These are phyloP conservation scores for Euspilapteryx auroguttella DNA, from an alignment of 2,888 invertebrate genomes.

Conservation along the genomic window DNA sequence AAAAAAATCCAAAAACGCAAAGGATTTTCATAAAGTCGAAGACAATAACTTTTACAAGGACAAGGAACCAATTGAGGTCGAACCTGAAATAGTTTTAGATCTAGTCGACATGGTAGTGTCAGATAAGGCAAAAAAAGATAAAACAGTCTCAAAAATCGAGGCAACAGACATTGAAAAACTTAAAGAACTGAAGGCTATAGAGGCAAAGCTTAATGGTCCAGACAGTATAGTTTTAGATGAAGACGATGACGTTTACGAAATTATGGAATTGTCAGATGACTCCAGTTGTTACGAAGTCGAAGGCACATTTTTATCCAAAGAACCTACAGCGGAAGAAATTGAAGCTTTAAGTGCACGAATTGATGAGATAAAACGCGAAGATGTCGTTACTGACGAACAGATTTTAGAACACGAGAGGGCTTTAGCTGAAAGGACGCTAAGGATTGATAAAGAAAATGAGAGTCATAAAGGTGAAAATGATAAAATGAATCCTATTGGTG, in stretches of 20 bases:
- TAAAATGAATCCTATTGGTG: not conserved
- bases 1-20: constrained; percentile 32
- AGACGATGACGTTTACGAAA: constrained; percentile 23
- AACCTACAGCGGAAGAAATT: constrained; percentile 43
- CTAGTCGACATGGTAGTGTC: too few species aligned
- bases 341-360: constrained; percentile 47
- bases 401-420: constrained; percentile 16
- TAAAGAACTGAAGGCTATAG: not conserved
- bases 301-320: constrained; percentile 35
- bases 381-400: constrained; percentile 22
- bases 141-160: not conserved
- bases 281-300: constrained; percentile 36
- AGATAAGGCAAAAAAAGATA: too few species aligned
- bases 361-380: constrained; percentile 37
- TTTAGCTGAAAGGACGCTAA: constrained; percentile 7
- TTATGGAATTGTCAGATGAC: constrained; percentile 38
- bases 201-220: not conserved
- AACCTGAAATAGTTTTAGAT: too few species aligned
- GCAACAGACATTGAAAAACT: not conserved
- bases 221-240: constrained; percentile 3
- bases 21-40: constrained; percentile 32
- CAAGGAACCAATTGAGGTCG: constrained; percentile 10
- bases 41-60: constrained; percentile 38
- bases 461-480: constrained; percentile 6
- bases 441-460: constrained; percentile 2